Evolutionary conservation across 1,140 invertebrate species (phyloP).

Genomic region (Drosophila pallidifrons): DNA sequence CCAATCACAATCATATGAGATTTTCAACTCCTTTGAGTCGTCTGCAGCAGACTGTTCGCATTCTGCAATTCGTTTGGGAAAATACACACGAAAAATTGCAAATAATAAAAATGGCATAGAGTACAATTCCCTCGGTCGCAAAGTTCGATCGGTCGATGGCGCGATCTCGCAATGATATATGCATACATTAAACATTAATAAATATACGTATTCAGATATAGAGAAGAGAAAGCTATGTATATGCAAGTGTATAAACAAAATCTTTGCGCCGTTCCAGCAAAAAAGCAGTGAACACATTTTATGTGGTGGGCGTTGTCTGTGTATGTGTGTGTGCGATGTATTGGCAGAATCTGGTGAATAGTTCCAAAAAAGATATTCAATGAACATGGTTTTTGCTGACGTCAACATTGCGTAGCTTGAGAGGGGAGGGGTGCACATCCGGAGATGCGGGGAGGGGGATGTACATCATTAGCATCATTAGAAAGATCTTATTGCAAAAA

Average conservation of each 20-base stretch:
- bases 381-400: conserved; percentile 63
- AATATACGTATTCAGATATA: conserved; percentile 28
- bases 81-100: conserved; percentile 14
- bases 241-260: conserved; percentile 28
- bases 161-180: conserved; percentile 47
- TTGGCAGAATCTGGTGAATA: conserved; percentile 25
- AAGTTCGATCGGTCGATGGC: conserved; percentile 36
- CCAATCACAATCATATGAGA: background rate
- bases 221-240: conserved; percentile 1
- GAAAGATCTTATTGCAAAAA: conserved; percentile 28
- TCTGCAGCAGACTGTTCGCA: background rate
- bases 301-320: conserved; percentile 59
- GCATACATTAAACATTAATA: conserved; percentile 30
- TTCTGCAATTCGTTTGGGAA: conserved; percentile 8
- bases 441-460: background rate
- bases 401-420: conserved; percentile 53
- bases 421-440: too few relatives aligned
- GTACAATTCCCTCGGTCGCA: conserved; percentile 2
- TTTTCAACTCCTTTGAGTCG: background rate
- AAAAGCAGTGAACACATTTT: conserved; percentile 38
- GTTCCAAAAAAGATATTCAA: conserved; percentile 61
- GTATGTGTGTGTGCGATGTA: background rate
- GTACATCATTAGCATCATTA: conserved; percentile 40
- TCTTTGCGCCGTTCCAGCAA: conserved; percentile 56
- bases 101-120: conserved; percentile 53